A percentile compares a stretch with the other conserved stretches of the same genome.
Evolutionary conservation across 2,888 invertebrate species (phyloP).

Genomic region (Synergus japonicus): DNA sequence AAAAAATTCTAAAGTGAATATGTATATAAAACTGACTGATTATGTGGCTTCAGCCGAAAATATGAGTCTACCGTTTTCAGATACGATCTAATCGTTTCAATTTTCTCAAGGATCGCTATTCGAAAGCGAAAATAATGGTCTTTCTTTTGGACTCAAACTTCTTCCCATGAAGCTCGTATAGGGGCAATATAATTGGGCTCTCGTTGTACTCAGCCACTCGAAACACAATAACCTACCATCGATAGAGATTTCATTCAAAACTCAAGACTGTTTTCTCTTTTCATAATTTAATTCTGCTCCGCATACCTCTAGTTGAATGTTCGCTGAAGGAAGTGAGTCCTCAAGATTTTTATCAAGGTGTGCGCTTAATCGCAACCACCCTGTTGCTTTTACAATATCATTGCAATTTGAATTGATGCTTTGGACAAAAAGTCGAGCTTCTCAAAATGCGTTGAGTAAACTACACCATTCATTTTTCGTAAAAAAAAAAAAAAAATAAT

Average conservation of each 20-base stretch:
- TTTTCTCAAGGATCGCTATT: constrained; percentile 17
- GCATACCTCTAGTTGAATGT: constrained; percentile 62
- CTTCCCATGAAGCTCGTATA: constrained; percentile 56
- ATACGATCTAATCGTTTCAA: constrained; percentile 20
- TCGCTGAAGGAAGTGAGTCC: constrained; percentile 66
- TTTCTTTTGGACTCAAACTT: constrained; percentile 35
- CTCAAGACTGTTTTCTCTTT: constrained; percentile 65
- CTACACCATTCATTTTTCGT: too few species aligned
- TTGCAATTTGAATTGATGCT: neutral
- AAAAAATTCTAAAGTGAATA: too few species aligned
- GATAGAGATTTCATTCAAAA: constrained; percentile 63
- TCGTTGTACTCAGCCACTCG: constrained; percentile 59
- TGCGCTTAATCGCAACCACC: constrained; percentile 60
- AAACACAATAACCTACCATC: constrained; percentile 65
- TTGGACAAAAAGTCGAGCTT: neutral
- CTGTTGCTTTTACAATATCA: constrained; percentile 3
- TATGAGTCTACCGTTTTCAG: neutral
- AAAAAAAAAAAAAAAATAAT: too few species aligned
- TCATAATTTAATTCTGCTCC: constrained; percentile 64
- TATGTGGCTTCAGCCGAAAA: neutral
- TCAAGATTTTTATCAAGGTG: constrained; percentile 69
- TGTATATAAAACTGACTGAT: too few species aligned
- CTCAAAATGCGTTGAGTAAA: neutral
- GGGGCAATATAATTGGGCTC: constrained; percentile 64
- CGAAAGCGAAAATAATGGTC: constrained; percentile 27